Base-by-base conservation (phyloP, 2,888 invertebrate genomes). In the Leptinotarsa juncta region DNA sequence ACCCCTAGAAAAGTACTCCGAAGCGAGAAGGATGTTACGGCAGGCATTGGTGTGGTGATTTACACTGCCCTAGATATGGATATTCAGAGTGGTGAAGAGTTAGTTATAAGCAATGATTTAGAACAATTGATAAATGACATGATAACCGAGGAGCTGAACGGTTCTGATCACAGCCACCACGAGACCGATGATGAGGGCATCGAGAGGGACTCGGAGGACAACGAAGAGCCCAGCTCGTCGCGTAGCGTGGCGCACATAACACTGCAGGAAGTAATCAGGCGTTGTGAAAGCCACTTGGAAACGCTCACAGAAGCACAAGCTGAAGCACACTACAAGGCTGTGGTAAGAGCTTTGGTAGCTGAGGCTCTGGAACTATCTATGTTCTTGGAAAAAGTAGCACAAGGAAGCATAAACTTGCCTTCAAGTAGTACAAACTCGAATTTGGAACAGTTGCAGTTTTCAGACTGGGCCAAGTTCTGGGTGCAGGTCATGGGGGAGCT, bases 381-480 rank as follows among this genome's bases (percentile, higher is more conserved):
- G 78, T 98, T 98, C 91, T 91, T 98, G 71, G 94, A 96, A 84
- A 93, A 94, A 88, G 96, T 98, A 72, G 91, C 93, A 75, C 86
- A 88, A 79, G 94, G 94, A 82, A 93, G 93, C 67, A 90, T 93
- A 76, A 91, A 91, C 85, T 88, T 93, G 83, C 90, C 92, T 66
- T 91, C 92, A 81, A 92, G 93, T 85, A 90, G 89, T 76, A 87
- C 89, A 67, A 90, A 92, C 82, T 90, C 91, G 74, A 94, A 94
- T 83, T 90, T 97, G 70, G 95, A 95, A 84, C 94, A 94, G 84
- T 90, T 97, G 84, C 93, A 95, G 87, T 94, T 96, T 87, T 93
- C 93, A 80, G 97, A 97, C 89, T 97, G 97, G 97, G 97, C 97
- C 80, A 92, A 96, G 85, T 94, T 98, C 88, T 97, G 97, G 97